Percentiles rank a stretch among this genome's conserved stretches.
Conservation (phyloP, 53 echinoderm and acorn worm species). For the Antedon mediterranea region DNA sequence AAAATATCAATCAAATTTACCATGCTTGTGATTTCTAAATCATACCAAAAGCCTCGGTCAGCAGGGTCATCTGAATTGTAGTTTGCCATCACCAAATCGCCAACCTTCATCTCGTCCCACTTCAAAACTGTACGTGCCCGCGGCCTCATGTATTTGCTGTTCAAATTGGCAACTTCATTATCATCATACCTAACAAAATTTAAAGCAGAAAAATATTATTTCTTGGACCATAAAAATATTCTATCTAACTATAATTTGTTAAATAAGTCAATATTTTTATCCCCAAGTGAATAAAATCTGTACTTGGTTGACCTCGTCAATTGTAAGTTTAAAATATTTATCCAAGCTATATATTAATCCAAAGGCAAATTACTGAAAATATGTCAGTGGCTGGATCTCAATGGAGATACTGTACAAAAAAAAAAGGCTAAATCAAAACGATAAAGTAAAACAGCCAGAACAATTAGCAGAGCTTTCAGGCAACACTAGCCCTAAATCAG, state of each 20-base stretch:
- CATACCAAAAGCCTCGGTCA: slow-evolving; percentile 92
- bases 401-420: no score
- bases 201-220: neutral
- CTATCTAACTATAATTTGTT: no score
- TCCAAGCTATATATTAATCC: no score
- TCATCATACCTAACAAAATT: slow-evolving; percentile 54
- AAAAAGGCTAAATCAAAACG: no score
- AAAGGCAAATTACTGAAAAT: no score
- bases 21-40: slow-evolving; percentile 55
- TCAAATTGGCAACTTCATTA: slow-evolving; percentile 56
- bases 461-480: neutral
- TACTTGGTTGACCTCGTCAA: no score
- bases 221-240: neutral
- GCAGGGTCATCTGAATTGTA: slow-evolving; percentile 87
- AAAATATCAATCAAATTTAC: slow-evolving; percentile 25
- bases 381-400: no score
- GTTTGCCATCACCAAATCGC: slow-evolving; percentile 84
- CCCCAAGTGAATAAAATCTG: no score
- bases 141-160: slow-evolving; percentile 60
- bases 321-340: no score
- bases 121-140: slow-evolving; percentile 46
- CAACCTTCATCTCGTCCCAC: slow-evolving; percentile 41
- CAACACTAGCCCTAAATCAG: neutral
- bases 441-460: neutral
- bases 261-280: no score